Conservation (phyloP, 2,113 vertebrate genomes). For the Oryzias curvinotus region DNA sequence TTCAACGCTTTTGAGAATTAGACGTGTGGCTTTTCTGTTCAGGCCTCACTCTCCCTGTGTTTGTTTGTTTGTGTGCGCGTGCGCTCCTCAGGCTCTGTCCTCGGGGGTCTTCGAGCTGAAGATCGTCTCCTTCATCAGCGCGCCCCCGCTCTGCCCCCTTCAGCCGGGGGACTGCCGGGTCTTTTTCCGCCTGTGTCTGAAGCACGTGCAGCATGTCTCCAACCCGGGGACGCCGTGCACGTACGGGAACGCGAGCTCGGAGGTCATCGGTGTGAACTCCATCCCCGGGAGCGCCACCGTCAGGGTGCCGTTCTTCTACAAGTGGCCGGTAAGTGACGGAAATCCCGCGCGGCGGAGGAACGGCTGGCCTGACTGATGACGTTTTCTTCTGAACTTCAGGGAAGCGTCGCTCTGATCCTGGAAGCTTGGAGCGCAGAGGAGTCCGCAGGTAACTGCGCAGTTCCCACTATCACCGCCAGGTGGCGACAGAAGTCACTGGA, state of each 20-base stretch:
- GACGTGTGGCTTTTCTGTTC: neutral
- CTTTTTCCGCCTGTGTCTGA: conserved; percentile 88
- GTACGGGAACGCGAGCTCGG: conserved; percentile 79
- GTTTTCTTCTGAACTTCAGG: conserved; percentile 65
- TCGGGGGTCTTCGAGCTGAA: conserved; percentile 88
- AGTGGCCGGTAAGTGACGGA: conserved; percentile 85
- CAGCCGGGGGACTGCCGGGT: conserved; percentile 74
- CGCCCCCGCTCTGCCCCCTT: conserved; percentile 54
- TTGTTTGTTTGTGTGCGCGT: no score
- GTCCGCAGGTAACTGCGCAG: conserved; percentile 75
- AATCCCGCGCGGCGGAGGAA: neutral
- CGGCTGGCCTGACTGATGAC: neutral
- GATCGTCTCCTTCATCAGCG: conserved; percentile 80
- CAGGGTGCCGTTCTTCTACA: conserved; percentile 80
- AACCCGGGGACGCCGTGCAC: conserved; percentile 82
- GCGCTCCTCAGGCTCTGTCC: conserved; percentile 63
- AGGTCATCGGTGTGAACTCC: conserved; percentile 62
- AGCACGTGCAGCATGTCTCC: conserved; percentile 80
- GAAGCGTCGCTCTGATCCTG: conserved; percentile 83
- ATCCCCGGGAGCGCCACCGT: conserved; percentile 75
- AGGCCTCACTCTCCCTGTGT: neutral
- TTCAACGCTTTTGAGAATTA: neutral
- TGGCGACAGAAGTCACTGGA: conserved; percentile 21
- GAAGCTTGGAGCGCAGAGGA: conserved; percentile 84
- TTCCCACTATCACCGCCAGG: conserved; percentile 18